These are phyloP conservation scores for Engystomops pustulosus DNA, from an alignment of 2,113 vertebrate species.

Conservation along the genomic window DNA sequence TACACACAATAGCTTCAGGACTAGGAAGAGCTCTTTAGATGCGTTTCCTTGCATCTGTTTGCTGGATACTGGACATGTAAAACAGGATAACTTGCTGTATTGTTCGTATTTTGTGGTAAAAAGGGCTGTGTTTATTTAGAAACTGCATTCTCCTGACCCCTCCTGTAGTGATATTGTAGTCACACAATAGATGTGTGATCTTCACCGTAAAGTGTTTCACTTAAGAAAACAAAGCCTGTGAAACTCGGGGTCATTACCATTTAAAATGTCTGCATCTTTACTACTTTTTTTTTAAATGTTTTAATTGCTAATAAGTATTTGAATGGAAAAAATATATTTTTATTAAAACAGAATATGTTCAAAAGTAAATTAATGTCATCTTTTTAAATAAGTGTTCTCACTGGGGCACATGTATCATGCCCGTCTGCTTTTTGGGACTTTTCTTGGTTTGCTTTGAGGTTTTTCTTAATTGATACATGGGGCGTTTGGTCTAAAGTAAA, in stretches of 20 bases:
- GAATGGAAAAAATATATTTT: no score
- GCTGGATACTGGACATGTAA: background rate
- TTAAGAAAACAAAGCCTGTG: background rate
- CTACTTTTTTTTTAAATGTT: no score
- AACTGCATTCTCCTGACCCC: background rate
- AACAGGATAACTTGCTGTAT: background rate
- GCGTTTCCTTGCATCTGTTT: conserved; percentile 5
- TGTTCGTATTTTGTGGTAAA: background rate
- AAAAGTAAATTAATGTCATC: no score
- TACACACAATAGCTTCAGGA: conserved; percentile 16
- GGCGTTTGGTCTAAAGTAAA: no score
- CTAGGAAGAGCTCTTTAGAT: background rate
- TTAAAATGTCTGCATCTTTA: background rate
- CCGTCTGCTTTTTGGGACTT: no score
- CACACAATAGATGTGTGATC: background rate
- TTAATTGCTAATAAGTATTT: no score
- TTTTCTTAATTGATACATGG: no score
- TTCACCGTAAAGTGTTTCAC: background rate
- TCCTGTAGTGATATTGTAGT: conserved; percentile 2
- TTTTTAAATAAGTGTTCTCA: no score
- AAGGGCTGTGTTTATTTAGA: conserved; percentile 5
- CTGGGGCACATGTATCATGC: no score
- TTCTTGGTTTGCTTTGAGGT: no score
- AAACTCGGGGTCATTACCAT: background rate
- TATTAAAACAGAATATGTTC: no score